Evolutionary conservation across 2,888 invertebrate species (phyloP).

Genomic region (Pammene aurita): DNA sequence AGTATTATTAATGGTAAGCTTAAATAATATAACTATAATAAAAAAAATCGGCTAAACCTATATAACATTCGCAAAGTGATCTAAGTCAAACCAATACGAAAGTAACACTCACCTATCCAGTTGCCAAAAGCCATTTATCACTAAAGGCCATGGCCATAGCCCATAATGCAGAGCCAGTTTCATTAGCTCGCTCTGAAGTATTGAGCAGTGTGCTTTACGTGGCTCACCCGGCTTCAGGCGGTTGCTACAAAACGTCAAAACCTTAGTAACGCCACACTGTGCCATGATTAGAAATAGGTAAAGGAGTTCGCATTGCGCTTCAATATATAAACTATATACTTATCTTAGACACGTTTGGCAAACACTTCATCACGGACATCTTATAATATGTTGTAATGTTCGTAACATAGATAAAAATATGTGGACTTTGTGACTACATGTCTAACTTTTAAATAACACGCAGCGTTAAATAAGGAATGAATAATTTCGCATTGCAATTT

Average conservation of each 20-base stretch:
- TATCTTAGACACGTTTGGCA: slow-evolving; percentile 59
- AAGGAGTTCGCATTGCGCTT: slow-evolving; percentile 63
- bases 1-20: slow-evolving; percentile 43
- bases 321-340: slow-evolving; percentile 57
- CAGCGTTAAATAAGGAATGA: slow-evolving; percentile 19
- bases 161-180: slow-evolving; percentile 54
- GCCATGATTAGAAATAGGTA: slow-evolving; percentile 51
- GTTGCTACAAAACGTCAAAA: slow-evolving; percentile 77
- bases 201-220: slow-evolving; percentile 52
- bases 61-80: slow-evolving; percentile 58
- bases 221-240: slow-evolving; percentile 72
- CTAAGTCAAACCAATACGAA: slow-evolving; percentile 48
- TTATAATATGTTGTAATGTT: slow-evolving; percentile 41
- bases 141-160: slow-evolving; percentile 51
- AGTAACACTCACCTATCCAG: slow-evolving; percentile 65
- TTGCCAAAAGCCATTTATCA: slow-evolving; percentile 56
- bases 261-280: slow-evolving; percentile 67
- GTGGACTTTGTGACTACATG: slow-evolving; percentile 72
- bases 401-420: slow-evolving; percentile 39
- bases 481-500: slow-evolving; percentile 43
- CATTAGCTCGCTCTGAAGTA: slow-evolving; percentile 55
- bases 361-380: slow-evolving; percentile 47
- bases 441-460: slow-evolving; percentile 46
- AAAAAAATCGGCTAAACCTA: slow-evolving; percentile 8
- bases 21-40: slow-evolving; percentile 49